phyloP scores from a whole-genome alignment of 2,888 invertebrate genomes.

The Ormyrus thymus region DNA sequence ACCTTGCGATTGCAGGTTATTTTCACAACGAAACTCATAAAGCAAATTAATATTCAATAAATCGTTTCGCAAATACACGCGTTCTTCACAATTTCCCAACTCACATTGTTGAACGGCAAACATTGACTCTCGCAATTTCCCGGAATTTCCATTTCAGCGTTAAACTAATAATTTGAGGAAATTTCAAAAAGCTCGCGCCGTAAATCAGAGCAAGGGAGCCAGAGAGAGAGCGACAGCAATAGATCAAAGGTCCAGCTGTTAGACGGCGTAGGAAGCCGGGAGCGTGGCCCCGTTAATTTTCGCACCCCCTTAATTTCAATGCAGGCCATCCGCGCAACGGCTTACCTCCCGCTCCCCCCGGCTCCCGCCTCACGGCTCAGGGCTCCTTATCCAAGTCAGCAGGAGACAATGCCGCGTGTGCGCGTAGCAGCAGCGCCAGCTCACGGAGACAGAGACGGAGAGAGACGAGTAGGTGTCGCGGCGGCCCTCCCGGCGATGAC shows the following conservation, averaged over 20 bases:
- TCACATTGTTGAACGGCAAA: too few species aligned
- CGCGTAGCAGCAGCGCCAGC: background rate
- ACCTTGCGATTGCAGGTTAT: too few species aligned
- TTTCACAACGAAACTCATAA: too few species aligned
- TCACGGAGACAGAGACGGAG: background rate
- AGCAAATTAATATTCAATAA: too few species aligned
- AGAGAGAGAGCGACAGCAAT: background rate
- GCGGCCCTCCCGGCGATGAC: constrained; percentile 67
- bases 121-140: too few species aligned
- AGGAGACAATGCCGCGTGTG: background rate
- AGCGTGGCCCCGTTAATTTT: constrained; percentile 41
- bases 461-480: constrained; percentile 37
- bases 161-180: too few species aligned
- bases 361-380: background rate
- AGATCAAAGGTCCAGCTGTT: background rate
- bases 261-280: background rate
- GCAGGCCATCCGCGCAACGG: constrained; percentile 40
- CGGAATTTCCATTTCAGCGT: too few species aligned
- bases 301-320: constrained; percentile 48
- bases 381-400: constrained; percentile 21
- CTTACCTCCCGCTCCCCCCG: constrained; percentile 22
- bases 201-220: background rate
- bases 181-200: too few species aligned
- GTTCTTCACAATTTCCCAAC: too few species aligned
- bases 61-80: too few species aligned